Conservation (phyloP, 1,140 invertebrate genomes). For the Stegodyphus dumicola region DNA sequence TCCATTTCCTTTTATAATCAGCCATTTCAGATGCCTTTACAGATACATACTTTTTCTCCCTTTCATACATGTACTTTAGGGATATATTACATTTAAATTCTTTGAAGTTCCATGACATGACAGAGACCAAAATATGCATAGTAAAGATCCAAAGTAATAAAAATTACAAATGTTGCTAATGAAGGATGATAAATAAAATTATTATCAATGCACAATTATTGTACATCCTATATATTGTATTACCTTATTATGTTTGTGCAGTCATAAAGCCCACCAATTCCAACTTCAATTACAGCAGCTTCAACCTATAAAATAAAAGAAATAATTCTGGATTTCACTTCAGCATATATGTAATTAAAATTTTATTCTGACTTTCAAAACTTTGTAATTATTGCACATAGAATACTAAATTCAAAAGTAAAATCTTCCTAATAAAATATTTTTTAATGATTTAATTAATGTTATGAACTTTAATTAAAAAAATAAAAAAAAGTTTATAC, state of each 20-base stretch:
- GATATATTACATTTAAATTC: no score
- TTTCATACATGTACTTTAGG: no score
- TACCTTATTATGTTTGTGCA: constrained; percentile 92
- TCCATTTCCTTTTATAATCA: no score
- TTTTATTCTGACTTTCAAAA: not conserved
- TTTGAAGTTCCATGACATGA: no score
- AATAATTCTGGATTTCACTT: no score
- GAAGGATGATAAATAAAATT: no score
- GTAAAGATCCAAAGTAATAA: no score
- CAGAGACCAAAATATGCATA: no score
- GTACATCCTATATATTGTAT: constrained; percentile 18
- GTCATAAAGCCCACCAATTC: constrained; percentile 95
- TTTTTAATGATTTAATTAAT: not conserved
- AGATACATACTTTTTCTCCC: no score
- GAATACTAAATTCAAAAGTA: not conserved
- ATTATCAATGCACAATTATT: no score
- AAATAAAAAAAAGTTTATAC: not conserved
- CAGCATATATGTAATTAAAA: not conserved
- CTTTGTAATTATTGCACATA: not conserved
- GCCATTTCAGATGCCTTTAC: no score
- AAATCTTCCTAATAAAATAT: not conserved
- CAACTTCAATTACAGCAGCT: constrained; percentile 95
- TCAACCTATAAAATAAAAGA: constrained; percentile 72
- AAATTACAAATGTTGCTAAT: no score
- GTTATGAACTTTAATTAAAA: not conserved